Evolutionary conservation across 1,140 invertebrate genomes (phyloP), one percentile per base, ranked within the genome.

Genomic region (Caenorhabditis brenneri): DNA sequence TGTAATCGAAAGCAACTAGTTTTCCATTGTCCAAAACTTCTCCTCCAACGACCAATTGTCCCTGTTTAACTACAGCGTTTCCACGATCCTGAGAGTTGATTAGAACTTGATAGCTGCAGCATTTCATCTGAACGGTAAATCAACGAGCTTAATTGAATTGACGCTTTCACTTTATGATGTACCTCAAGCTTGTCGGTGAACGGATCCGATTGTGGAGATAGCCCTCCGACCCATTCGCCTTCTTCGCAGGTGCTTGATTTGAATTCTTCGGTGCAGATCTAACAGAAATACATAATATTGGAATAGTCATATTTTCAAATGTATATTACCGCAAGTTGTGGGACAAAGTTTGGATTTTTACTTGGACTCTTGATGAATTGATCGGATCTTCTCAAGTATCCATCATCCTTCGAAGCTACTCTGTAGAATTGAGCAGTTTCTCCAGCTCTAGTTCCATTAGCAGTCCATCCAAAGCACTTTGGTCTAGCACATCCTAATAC

Each of bases 351-450:
- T 29, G 55, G 80, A 60, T 81, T 60, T 39, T 78, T 80, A 27
- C 49, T 48, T 36, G 81, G 81, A 24, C 4, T 42, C 16, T 60
- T 65, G 29, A 48, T 46, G 36, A 48, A 48, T 19, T 46, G 55
- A 51, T 82, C 81, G 5, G 81, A 82, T 69, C 81, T 65, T 51
- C 81, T 65, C 15, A 82, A 24, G n/a, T 82, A 82, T 53, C 84
- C 84, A 74, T 85, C 84, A n/a, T 82, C 80, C 33, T 82, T 82
- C 15, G 78, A 78, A 65, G 69, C 31, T 9, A 85, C 84, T 55
- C 78, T 78, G 27, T 82, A 85, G 81, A 85, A 85, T 49, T 81
- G 79, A 42, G 84, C 84, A 24, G 84, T 78, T 51, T 85, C 84
- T 19, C 48, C 74, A 16, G 84, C 80, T 39, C 80, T 51, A 9